Evolutionary conservation across 2,888 invertebrate genomes (phyloP).

Genomic region (Aquatica leii): DNA sequence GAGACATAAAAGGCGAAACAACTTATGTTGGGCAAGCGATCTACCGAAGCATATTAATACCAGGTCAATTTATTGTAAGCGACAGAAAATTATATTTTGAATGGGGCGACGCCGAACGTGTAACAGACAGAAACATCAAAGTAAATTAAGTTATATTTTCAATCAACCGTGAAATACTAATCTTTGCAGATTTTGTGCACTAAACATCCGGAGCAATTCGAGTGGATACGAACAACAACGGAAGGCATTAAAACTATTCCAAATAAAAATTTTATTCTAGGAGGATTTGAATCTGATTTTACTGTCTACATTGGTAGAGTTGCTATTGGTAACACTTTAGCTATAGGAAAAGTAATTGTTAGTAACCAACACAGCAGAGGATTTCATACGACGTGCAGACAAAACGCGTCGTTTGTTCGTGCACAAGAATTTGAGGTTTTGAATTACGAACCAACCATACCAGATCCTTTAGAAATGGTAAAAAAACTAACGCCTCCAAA

Average conservation of each 20-base stretch:
- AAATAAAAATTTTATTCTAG: conserved; percentile 6
- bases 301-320: conserved; percentile 20
- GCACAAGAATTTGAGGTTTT: conserved; percentile 15
- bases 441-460: conserved; percentile 12
- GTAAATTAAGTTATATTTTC: neutral
- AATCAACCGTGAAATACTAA: neutral
- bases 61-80: conserved; percentile 15
- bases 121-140: conserved; percentile 3
- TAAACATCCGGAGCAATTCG: conserved; percentile 17
- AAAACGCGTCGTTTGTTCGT: conserved; percentile 6
- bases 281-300: conserved; percentile 16
- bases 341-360: conserved; percentile 16
- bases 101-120: conserved; percentile 18
- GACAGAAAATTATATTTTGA: conserved; percentile 15
- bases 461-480: neutral
- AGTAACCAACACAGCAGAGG: neutral
- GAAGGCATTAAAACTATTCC: conserved; percentile 2
- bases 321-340: neutral
- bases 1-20: conserved; percentile 8
- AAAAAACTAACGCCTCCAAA: neutral
- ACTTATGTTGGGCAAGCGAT: conserved; percentile 17
- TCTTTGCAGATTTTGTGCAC: conserved; percentile 16
- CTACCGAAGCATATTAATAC: conserved; percentile 8
- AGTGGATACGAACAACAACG: conserved; percentile 19
- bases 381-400: conserved; percentile 10